phyloP scores from a whole-genome alignment of 1,140 invertebrate species.

The Thaumetopoea pityocampa region DNA sequence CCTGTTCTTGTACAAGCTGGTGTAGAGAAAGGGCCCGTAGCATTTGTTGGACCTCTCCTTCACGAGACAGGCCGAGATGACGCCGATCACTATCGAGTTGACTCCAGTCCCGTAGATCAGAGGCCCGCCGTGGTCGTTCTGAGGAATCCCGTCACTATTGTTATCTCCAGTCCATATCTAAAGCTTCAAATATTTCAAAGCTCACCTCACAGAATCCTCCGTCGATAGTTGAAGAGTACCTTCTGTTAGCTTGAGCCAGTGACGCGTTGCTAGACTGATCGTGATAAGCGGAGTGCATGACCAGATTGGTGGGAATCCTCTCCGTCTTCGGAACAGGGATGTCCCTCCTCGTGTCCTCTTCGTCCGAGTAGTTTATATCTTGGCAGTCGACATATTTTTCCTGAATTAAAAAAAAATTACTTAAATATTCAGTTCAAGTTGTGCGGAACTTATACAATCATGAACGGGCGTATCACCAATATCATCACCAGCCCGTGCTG shows the following conservation, averaged over 20 bases:
- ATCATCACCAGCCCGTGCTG: too few relatives aligned
- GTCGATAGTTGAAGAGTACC: conserved; percentile 19
- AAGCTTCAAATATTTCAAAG: not conserved
- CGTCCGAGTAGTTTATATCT: conserved; percentile 52
- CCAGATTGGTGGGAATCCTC: conserved; percentile 42
- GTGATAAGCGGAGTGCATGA: conserved; percentile 48
- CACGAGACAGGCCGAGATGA: conserved; percentile 56
- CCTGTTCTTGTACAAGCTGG: conserved; percentile 57
- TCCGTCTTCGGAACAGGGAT: conserved; percentile 21
- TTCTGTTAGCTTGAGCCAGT: conserved; percentile 3
- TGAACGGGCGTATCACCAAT: too few relatives aligned
- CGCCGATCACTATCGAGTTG: conserved; percentile 43
- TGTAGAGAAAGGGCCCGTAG: conserved; percentile 63
- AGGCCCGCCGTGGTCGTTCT: conserved; percentile 65
- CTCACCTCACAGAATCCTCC: conserved; percentile 59
- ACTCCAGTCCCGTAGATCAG: conserved; percentile 45
- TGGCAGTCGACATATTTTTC: conserved; percentile 61
- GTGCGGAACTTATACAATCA: too few relatives aligned
- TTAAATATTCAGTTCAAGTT: too few relatives aligned
- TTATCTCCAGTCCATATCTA: too few relatives aligned
- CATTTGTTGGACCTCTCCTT: conserved; percentile 58
- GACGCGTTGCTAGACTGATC: conserved; percentile 24
- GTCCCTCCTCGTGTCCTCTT: conserved; percentile 41
- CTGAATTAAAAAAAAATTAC: conserved; percentile 23
- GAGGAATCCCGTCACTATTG: too few relatives aligned